A percentile compares a stretch with the other conserved stretches of the same genome.
Conservation (phyloP, 2,888 invertebrate genomes). For the Agrilus mali region DNA sequence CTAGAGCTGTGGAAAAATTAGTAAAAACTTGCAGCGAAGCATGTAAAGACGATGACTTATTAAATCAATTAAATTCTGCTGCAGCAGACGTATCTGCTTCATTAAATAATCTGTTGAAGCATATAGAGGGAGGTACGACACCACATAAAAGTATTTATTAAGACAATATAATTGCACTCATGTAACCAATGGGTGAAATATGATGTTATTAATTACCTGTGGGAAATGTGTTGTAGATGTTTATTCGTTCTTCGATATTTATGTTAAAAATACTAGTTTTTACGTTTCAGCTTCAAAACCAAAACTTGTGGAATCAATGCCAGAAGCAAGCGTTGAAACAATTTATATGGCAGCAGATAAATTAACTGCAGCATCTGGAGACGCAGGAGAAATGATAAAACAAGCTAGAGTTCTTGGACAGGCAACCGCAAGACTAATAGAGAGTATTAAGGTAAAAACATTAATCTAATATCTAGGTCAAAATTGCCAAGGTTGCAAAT, state of each 20-base stretch:
- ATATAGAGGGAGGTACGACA: constrained; percentile 49
- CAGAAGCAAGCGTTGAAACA: constrained; percentile 75
- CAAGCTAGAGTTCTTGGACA: constrained; percentile 86
- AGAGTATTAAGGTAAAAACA: constrained; percentile 61
- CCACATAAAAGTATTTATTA: no score
- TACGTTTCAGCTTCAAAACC: constrained; percentile 42
- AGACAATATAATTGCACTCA: no score
- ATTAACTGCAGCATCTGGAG: constrained; percentile 70
- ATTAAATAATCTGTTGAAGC: constrained; percentile 77
- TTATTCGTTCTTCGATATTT: no score
- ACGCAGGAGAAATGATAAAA: constrained; percentile 87
- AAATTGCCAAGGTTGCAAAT: no score
- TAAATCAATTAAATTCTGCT: constrained; percentile 68
- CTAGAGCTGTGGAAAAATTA: constrained; percentile 79
- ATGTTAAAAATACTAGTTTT: no score
- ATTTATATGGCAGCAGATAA: constrained; percentile 84
- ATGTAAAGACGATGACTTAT: constrained; percentile 50
- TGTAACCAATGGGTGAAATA: no score
- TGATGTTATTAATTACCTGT: no score
- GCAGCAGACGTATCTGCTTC: constrained; percentile 82
- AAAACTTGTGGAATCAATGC: constrained; percentile 49
- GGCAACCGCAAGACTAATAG: constrained; percentile 88
- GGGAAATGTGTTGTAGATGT: no score
- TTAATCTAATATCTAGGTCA: no score
- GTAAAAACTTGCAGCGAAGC: constrained; percentile 70